Percentiles rank a stretch among this genome's conserved stretches.
Conservation (phyloP, 2,888 invertebrate species). For the Rhopalosiphum nymphaeae region DNA sequence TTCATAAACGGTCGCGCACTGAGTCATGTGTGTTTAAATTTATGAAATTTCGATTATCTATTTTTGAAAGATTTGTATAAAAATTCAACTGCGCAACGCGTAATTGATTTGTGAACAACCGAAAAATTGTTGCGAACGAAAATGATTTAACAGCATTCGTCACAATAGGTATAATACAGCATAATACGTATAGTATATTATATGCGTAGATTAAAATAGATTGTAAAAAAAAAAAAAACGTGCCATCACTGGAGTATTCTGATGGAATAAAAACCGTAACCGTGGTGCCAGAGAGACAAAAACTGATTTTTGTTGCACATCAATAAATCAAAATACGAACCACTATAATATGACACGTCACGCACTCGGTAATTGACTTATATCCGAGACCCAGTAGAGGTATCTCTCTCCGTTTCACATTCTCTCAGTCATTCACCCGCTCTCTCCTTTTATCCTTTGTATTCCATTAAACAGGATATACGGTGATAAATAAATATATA, state of each 20-base stretch:
- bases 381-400: conserved; percentile 15
- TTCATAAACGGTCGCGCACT: background rate
- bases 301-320: conserved; percentile 24
- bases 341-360: conserved; percentile 33
- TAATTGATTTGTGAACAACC: background rate
- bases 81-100: background rate
- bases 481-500: conserved; percentile 25
- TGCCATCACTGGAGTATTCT: background rate
- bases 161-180: background rate
- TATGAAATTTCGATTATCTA: background rate
- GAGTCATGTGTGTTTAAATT: background rate
- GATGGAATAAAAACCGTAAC: background rate
- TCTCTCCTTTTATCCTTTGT: background rate
- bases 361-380: conserved; percentile 57
- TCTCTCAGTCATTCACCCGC: background rate
- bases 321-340: conserved; percentile 52
- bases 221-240: background rate
- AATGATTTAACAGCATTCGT: background rate
- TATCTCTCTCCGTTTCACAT: background rate
- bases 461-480: conserved; percentile 12
- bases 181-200: background rate
- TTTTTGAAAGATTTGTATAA: background rate
- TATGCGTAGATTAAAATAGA: background rate
- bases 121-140: background rate
- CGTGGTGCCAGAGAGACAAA: background rate